These are phyloP conservation scores for Agrilus cyanescens DNA, from an alignment of 2,888 invertebrate genomes.

Conservation along the genomic window DNA sequence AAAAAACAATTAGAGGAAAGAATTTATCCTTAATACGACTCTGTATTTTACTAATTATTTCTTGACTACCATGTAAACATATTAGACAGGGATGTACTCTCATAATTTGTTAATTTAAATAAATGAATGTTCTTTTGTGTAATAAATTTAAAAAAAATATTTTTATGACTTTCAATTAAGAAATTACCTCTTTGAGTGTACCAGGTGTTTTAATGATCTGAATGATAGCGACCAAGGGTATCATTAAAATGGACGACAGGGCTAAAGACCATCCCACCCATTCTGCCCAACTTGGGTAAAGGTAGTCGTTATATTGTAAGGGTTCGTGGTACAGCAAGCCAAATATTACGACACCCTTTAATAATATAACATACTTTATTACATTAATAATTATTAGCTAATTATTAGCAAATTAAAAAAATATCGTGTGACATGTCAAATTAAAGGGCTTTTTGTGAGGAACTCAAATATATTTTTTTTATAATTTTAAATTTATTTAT, in stretches of 20 bases:
- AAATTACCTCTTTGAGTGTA: slow-evolving; percentile 50
- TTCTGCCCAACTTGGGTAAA: slow-evolving; percentile 60
- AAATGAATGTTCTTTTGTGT: neutral
- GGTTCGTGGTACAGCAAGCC: slow-evolving; percentile 53
- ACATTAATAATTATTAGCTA: too few species aligned
- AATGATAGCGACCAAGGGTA: slow-evolving; percentile 53
- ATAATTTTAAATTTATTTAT: too few species aligned
- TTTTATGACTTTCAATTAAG: neutral
- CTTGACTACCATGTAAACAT: too few species aligned
- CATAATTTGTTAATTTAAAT: too few species aligned
- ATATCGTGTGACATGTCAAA: too few species aligned
- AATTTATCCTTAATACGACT: too few species aligned
- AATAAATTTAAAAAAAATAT: neutral
- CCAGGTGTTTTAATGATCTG: slow-evolving; percentile 54
- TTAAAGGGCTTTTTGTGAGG: too few species aligned
- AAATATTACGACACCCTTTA: slow-evolving; percentile 53
- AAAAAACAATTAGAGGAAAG: too few species aligned
- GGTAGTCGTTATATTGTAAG: slow-evolving; percentile 53
- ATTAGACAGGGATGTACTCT: too few species aligned
- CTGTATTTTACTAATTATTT: too few species aligned
- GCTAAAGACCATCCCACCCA: slow-evolving; percentile 60
- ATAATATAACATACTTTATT: slow-evolving; percentile 10
- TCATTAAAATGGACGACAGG: slow-evolving; percentile 62
- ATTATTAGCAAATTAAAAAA: neutral
- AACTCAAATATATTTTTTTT: too few species aligned